phyloP scores from a whole-genome alignment of 2,113 vertebrate genomes.

The Percopsis transmontana region DNA sequence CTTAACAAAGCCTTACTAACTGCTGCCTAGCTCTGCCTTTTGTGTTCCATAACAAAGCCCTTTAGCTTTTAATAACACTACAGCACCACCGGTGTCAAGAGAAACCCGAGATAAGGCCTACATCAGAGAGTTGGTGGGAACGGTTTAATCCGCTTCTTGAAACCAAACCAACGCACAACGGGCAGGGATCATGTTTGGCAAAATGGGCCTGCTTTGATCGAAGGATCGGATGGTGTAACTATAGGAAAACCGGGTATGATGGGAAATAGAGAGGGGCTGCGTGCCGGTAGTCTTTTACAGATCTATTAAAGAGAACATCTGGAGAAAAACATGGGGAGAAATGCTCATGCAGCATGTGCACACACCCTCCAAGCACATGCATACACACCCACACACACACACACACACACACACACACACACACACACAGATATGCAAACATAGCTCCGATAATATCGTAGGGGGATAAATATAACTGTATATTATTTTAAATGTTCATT shows the following conservation, averaged over 20 bases:
- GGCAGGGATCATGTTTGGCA: slow-evolving; percentile 73
- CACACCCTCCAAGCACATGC: slow-evolving; percentile 4
- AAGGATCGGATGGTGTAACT: slow-evolving; percentile 66
- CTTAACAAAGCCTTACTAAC: slow-evolving; percentile 72
- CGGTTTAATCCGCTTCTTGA: slow-evolving; percentile 71
- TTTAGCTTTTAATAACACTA: slow-evolving; percentile 73
- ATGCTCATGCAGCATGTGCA: slow-evolving; percentile 2
- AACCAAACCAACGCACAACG: slow-evolving; percentile 73
- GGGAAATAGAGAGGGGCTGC: slow-evolving; percentile 39
- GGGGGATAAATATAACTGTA: not conserved
- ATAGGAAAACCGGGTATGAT: slow-evolving; percentile 31
- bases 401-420: not conserved
- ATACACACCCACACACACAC: slow-evolving; percentile 22
- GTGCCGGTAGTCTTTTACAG: slow-evolving; percentile 42
- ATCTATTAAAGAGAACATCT: slow-evolving; percentile 62
- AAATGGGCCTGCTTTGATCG: slow-evolving; percentile 72
- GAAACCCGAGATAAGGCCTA: slow-evolving; percentile 74
- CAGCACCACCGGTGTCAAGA: slow-evolving; percentile 58
- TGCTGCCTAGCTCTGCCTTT: slow-evolving; percentile 70
- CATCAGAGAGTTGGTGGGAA: slow-evolving; percentile 74
- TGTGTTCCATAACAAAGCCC: slow-evolving; percentile 76
- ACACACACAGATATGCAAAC: not conserved
- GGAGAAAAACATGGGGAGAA: slow-evolving; percentile 55
- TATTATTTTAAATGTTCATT: slow-evolving; percentile 1
- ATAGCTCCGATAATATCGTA: not conserved